Evolutionary conservation across 2,113 vertebrate genomes (phyloP).

Genomic region (Dicerorhinus sumatrensis): DNA sequence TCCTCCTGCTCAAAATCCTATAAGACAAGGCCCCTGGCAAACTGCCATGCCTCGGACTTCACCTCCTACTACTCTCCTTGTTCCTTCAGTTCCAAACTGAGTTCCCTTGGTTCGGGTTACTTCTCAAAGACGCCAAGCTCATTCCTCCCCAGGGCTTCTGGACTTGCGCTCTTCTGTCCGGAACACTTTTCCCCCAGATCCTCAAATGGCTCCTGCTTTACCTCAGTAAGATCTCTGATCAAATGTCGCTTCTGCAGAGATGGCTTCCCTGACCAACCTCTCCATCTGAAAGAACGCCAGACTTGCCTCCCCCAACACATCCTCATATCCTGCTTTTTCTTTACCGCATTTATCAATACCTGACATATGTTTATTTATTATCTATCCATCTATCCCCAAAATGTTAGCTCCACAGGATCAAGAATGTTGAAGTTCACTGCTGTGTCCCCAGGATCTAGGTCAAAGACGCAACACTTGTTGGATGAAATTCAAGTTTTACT

Average conservation of each 20-base stretch:
- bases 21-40: not conserved
- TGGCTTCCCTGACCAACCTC: not conserved
- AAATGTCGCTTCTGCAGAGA: not conserved
- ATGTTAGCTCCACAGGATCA: not conserved
- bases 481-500: constrained; percentile 35
- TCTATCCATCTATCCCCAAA: not conserved
- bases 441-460: not conserved
- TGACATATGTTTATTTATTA: not conserved
- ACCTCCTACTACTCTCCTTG: not conserved
- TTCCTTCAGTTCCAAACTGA: not conserved
- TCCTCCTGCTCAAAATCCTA: not conserved
- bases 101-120: not conserved
- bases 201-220: not conserved
- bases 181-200: not conserved
- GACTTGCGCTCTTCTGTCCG: not conserved
- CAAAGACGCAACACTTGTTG: not conserved
- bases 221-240: not conserved
- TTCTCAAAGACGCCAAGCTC: not conserved
- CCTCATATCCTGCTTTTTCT: not conserved
- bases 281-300: not conserved
- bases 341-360: not conserved
- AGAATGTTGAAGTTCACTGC: not conserved
- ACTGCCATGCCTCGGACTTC: not conserved
- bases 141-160: not conserved
- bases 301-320: not conserved